Conservation (phyloP, 1,140 invertebrate genomes). For the Hylaeus anthracinus region DNA sequence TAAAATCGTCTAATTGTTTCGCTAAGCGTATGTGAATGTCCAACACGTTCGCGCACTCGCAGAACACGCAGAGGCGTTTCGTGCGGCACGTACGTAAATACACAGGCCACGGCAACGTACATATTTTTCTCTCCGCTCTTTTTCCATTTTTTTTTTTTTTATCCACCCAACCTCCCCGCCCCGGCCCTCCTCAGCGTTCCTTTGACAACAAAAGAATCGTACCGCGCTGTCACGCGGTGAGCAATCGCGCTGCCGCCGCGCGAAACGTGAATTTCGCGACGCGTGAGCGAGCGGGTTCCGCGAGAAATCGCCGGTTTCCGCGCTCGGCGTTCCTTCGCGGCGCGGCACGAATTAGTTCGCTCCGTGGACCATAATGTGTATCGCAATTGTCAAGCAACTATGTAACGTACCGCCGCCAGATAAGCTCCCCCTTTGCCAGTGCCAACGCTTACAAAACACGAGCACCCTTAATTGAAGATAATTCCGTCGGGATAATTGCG, state of each 20-base stretch:
- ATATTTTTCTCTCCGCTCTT: background rate
- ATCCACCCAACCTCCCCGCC: too few relatives aligned
- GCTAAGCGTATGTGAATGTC: slow-evolving; percentile 80
- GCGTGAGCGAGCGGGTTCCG: background rate
- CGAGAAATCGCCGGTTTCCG: slow-evolving; percentile 18
- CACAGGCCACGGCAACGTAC: background rate
- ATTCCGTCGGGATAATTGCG: slow-evolving; percentile 44
- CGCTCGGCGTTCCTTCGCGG: slow-evolving; percentile 10
- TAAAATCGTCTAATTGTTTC: slow-evolving; percentile 82
- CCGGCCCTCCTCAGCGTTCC: background rate
- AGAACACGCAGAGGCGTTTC: slow-evolving; percentile 44
- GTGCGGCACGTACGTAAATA: slow-evolving; percentile 38
- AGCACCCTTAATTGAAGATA: slow-evolving; percentile 55
- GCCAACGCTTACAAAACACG: slow-evolving; percentile 44
- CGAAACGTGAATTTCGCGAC: background rate
- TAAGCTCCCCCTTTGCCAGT: slow-evolving; percentile 30
- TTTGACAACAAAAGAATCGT: slow-evolving; percentile 34
- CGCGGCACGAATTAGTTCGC: slow-evolving; percentile 48
- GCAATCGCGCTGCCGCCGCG: background rate
- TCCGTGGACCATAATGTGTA: slow-evolving; percentile 56
- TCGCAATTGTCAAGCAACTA: slow-evolving; percentile 58
- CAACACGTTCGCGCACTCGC: slow-evolving; percentile 57
- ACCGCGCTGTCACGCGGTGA: slow-evolving; percentile 7
- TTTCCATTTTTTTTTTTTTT: background rate
- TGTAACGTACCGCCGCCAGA: slow-evolving; percentile 44